phyloP scores from a whole-genome alignment of 1,140 invertebrate species.

The Papilio dardanus region DNA sequence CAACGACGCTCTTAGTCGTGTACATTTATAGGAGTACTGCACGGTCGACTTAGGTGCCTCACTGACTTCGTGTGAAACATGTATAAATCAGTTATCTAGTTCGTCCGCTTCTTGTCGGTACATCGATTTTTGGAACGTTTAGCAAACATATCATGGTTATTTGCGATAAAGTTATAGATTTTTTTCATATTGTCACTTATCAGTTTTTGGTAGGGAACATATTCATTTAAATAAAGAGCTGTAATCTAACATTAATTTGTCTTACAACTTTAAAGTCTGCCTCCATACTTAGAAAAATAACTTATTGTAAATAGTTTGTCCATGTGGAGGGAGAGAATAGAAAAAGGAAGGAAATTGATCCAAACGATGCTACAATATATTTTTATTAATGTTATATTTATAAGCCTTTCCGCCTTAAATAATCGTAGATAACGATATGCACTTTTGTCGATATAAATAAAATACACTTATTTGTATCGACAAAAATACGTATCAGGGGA shows the following conservation, averaged over 20 bases:
- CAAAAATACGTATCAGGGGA: no score
- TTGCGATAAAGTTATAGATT: constrained; percentile 32
- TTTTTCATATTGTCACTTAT: constrained; percentile 1
- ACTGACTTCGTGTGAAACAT: background rate
- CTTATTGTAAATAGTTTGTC: no score
- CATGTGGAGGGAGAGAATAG: no score
- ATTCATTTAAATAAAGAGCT: no score
- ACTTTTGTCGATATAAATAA: background rate
- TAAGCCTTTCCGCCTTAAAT: background rate
- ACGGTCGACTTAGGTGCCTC: background rate
- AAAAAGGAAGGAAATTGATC: no score
- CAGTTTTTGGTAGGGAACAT: no score
- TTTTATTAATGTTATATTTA: background rate
- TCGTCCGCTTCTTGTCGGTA: background rate
- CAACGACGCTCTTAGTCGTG: no score
- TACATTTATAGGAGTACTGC: background rate
- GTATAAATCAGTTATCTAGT: constrained; percentile 12
- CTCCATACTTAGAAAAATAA: no score
- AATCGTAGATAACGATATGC: background rate
- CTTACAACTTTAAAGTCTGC: no score
- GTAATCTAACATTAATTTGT: no score
- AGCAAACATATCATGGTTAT: constrained; percentile 3
- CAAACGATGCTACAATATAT: no score
- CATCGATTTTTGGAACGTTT: constrained; percentile 32
- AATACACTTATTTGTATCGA: background rate